Evolutionary conservation across 2,113 vertebrate species (phyloP).

Genomic region (Leptocoma aspasia): DNA sequence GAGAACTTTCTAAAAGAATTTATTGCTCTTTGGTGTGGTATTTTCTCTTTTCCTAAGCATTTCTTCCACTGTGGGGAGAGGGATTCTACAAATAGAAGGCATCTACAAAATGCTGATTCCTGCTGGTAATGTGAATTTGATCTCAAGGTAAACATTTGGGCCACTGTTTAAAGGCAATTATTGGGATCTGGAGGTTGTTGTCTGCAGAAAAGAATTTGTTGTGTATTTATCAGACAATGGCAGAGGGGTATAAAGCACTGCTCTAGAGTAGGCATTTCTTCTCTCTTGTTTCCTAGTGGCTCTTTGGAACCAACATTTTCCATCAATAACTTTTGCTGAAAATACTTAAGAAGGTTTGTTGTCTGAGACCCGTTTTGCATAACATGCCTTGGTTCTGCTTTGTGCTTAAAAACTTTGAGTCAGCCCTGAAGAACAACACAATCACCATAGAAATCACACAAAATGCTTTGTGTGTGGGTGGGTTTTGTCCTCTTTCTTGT

Average conservation of each 20-base stretch:
- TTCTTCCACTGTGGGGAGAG: background rate
- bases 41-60: background rate
- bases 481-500: background rate
- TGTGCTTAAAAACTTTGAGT: conserved; percentile 1
- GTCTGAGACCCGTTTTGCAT: background rate
- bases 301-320: background rate
- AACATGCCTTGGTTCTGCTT: background rate
- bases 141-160: background rate
- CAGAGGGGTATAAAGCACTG: background rate
- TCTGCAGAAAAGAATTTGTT: background rate
- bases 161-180: background rate
- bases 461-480: background rate
- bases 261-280: background rate
- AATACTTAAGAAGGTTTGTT: background rate
- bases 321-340: background rate
- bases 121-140: background rate
- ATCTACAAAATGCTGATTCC: background rate
- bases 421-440: background rate
- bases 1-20: background rate
- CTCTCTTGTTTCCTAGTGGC: background rate
- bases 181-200: background rate
- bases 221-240: background rate
- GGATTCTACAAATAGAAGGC: background rate
- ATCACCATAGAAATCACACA: background rate
- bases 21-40: background rate